Evolutionary conservation across 2,797 vertebrate species (phyloP).

Genomic region (Pipistrellus pipistrellus): DNA sequence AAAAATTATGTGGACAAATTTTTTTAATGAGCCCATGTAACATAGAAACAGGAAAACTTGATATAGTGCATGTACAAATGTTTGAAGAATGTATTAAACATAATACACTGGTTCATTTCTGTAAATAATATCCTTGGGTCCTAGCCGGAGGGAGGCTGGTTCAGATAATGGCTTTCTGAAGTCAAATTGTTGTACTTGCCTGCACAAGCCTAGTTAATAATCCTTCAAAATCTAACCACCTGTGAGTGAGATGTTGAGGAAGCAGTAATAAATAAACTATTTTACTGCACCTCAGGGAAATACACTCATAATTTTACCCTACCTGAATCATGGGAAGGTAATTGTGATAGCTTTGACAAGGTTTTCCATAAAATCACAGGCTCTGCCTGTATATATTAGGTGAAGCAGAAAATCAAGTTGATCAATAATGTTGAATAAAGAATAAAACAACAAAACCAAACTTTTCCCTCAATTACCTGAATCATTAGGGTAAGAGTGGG

Average conservation of each 20-base stretch:
- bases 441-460: conserved; percentile 44
- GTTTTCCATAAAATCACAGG: conserved; percentile 66
- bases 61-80: not conserved
- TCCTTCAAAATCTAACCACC: conserved; percentile 84
- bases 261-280: conserved; percentile 80
- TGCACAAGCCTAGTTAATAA: conserved; percentile 79
- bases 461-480: conserved; percentile 45
- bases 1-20: conserved; percentile 58
- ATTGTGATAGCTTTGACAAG: conserved; percentile 45
- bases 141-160: conserved; percentile 74
- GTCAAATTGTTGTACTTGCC: conserved; percentile 84
- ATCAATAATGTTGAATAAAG: conserved; percentile 46
- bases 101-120: conserved; percentile 67
- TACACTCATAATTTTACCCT: conserved; percentile 67
- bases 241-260: conserved; percentile 74
- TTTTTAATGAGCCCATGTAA: conserved; percentile 66
- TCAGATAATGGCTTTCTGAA: conserved; percentile 80
- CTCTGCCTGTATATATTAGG: conserved; percentile 40
- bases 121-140: conserved; percentile 69
- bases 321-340: conserved; percentile 34
- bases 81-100: conserved; percentile 65
- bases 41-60: conserved; percentile 53
- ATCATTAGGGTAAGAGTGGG: not conserved
- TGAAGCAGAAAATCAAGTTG: conserved; percentile 15
- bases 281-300: conserved; percentile 80